Evolutionary conservation across 2,797 vertebrate genomes (phyloP).

Genomic region (Chanos chanos): DNA sequence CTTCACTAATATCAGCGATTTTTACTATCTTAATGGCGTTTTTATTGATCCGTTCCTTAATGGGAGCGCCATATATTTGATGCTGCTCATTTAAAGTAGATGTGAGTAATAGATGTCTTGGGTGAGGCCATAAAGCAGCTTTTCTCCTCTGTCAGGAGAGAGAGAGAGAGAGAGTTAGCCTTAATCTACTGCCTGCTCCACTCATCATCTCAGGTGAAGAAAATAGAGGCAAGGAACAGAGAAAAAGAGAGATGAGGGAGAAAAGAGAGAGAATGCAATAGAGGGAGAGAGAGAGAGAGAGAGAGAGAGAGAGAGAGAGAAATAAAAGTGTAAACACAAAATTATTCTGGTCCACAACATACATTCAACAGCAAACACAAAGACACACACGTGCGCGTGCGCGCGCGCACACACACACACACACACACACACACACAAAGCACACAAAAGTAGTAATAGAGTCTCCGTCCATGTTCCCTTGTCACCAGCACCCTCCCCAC

Average conservation of each 20-base stretch:
- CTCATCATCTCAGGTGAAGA: slow-evolving; percentile 62
- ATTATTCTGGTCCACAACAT: too few species aligned
- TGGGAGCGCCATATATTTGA: slow-evolving; percentile 94
- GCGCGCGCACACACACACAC: slow-evolving; percentile 33
- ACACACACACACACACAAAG: slow-evolving; percentile 33
- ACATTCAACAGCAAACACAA: not conserved
- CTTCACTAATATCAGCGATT: slow-evolving; percentile 95
- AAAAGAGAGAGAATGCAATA: slow-evolving; percentile 12
- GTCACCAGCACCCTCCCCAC: slow-evolving; percentile 52
- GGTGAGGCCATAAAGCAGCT: slow-evolving; percentile 87
- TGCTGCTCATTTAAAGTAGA: slow-evolving; percentile 94
- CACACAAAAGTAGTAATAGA: slow-evolving; percentile 11
- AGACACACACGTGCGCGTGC: not conserved
- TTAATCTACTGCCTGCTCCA: slow-evolving; percentile 82
- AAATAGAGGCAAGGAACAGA: slow-evolving; percentile 4
- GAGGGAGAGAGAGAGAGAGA: not conserved
- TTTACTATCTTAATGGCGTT: slow-evolving; percentile 89
- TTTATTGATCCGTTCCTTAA: slow-evolving; percentile 89
- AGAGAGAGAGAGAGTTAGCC: slow-evolving; percentile 74
- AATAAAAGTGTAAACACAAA: too few species aligned
- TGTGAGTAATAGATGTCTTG: slow-evolving; percentile 96
- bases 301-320: too few species aligned
- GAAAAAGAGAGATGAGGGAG: slow-evolving; percentile 51
- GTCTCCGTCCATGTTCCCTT: slow-evolving; percentile 28
- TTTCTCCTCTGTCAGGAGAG: slow-evolving; percentile 71